phyloP scores from a whole-genome alignment of 1,140 invertebrate genomes.

The Sogatella furcifera region DNA sequence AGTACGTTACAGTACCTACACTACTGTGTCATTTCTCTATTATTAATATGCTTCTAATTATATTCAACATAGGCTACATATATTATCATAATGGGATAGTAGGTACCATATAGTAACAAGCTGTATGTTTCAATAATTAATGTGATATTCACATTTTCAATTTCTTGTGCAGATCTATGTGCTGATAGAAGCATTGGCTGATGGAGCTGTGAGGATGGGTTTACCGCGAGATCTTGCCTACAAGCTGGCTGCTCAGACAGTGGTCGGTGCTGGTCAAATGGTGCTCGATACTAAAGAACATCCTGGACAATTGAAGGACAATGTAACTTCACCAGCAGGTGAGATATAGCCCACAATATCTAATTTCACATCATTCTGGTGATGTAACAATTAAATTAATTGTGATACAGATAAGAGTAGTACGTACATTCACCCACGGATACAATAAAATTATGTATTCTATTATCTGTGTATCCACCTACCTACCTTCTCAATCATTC shows the following conservation, averaged over 20 bases:
- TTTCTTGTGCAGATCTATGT: conserved; percentile 49
- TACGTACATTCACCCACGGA: too few relatives aligned
- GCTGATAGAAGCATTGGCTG: conserved; percentile 49
- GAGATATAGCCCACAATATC: conserved; percentile 28
- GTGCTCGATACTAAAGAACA: conserved; percentile 72
- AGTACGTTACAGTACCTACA: too few relatives aligned
- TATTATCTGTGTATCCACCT: too few relatives aligned
- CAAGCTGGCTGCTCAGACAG: conserved; percentile 79
- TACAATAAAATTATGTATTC: too few relatives aligned
- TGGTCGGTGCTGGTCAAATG: conserved; percentile 85
- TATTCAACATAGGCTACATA: too few relatives aligned
- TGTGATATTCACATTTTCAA: too few relatives aligned
- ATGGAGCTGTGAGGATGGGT: conserved; percentile 76
- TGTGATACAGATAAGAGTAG: too few relatives aligned
- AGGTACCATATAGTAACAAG: too few relatives aligned
- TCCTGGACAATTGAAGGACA: conserved; percentile 77
- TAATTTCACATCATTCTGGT: background rate
- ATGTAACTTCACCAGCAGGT: conserved; percentile 89
- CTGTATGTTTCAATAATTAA: background rate
- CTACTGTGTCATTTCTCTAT: too few relatives aligned
- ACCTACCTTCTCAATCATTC: too few relatives aligned
- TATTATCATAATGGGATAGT: too few relatives aligned
- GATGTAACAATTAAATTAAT: background rate
- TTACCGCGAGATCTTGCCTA: conserved; percentile 76
- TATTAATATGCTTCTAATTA: too few relatives aligned